These are phyloP conservation scores for Xanthorhoe designata DNA, from an alignment of 2,888 invertebrate genomes.

Conservation along the genomic window DNA sequence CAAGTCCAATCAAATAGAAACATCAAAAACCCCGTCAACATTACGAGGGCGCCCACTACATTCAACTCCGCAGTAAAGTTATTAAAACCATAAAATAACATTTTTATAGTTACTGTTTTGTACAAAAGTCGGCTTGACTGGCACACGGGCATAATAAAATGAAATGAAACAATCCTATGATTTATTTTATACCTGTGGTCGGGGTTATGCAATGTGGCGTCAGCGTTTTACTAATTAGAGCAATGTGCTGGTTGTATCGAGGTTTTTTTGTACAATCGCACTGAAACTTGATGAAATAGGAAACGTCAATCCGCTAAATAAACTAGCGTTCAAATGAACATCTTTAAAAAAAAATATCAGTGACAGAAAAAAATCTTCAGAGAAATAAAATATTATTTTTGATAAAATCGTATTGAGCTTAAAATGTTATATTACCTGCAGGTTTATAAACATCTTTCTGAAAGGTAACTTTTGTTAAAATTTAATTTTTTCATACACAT, in stretches of 20 bases:
- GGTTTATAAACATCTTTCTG: not conserved
- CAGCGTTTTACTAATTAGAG: constrained; percentile 31
- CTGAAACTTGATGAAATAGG: not conserved
- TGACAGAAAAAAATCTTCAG: too few species aligned
- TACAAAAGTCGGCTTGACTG: constrained; percentile 69
- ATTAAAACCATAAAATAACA: constrained; percentile 68
- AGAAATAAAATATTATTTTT: too few species aligned
- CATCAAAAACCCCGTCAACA: constrained; percentile 31
- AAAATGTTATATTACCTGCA: too few species aligned
- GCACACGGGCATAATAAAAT: constrained; percentile 75
- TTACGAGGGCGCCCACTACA: constrained; percentile 33
- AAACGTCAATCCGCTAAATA: too few species aligned
- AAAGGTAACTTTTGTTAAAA: too few species aligned
- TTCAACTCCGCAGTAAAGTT: constrained; percentile 57
- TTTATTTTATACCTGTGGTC: constrained; percentile 75
- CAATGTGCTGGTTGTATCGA: constrained; percentile 8
- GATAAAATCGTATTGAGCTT: too few species aligned
- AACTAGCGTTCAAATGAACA: too few species aligned
- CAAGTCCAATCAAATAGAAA: constrained; percentile 32
- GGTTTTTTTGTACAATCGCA: not conserved
- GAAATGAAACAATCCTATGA: constrained; percentile 81
- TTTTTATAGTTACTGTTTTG: constrained; percentile 70
- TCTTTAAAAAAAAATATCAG: too few species aligned
- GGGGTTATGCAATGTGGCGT: constrained; percentile 58
- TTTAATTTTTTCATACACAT: not conserved